These are phyloP conservation scores for Eucera pruinosa DNA, from an alignment of 2,888 invertebrate genomes.

Conservation along the genomic window DNA sequence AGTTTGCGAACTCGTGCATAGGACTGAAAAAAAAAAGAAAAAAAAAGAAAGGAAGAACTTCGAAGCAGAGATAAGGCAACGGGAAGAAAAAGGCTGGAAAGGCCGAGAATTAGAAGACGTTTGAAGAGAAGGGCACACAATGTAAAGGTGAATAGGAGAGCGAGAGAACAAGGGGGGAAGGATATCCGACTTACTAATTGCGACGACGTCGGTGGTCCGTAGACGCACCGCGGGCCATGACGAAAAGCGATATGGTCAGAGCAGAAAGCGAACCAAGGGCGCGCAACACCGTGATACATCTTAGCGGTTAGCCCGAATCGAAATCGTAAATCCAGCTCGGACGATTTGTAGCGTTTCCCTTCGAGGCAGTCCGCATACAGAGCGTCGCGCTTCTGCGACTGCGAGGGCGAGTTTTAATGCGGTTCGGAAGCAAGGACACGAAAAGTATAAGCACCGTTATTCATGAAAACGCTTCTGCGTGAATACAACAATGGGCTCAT, in stretches of 20 bases:
- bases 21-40: too few relatives aligned
- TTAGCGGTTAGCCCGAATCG: slow-evolving; percentile 62
- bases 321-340: slow-evolving; percentile 66
- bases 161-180: slow-evolving; percentile 57
- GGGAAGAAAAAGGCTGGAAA: too few relatives aligned
- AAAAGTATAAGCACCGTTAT: slow-evolving; percentile 27
- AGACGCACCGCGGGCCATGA: slow-evolving; percentile 75
- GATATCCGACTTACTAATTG: slow-evolving; percentile 82
- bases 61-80: too few relatives aligned
- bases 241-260: slow-evolving; percentile 78
- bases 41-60: too few relatives aligned
- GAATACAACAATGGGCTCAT: too few relatives aligned
- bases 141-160: slow-evolving; percentile 56
- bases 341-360: slow-evolving; percentile 48
- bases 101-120: too few relatives aligned
- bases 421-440: slow-evolving; percentile 23
- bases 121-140: slow-evolving; percentile 24
- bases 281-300: slow-evolving; percentile 59
- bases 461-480: too few relatives aligned
- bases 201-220: slow-evolving; percentile 80
- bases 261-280: slow-evolving; percentile 56
- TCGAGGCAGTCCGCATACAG: slow-evolving; percentile 11
- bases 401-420: not conserved
- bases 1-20: too few relatives aligned
- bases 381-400: slow-evolving; percentile 13